Base-by-base conservation (phyloP, 2,888 invertebrate genomes). In the Tridacna gigas region DNA sequence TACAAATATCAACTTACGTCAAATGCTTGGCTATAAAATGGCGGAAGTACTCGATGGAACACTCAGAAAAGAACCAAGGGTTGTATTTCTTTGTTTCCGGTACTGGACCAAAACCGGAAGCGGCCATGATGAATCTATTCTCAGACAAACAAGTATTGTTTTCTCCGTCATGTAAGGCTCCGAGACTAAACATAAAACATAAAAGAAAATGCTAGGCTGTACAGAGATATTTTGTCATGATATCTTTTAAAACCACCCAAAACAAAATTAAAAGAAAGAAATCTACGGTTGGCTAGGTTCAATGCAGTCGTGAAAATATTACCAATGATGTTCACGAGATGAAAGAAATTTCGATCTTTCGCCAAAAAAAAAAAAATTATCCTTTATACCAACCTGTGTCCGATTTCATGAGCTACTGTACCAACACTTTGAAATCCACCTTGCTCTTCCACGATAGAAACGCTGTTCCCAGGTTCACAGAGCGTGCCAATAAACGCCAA, bases 121-220 rank as follows among this genome's bases (percentile, higher is more conserved):
- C 88, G 0, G 91, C 89, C 92, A 92, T 92, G 51, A 91, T 89
- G 84, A 83, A 92, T 12, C 90, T 81, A 45, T 91, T 88, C 5
- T 83, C 69, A 0, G 91, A 89, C 0, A 65, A 78, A 60, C 92
- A 92, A 3, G 79, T 69, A 74, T 92, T 92, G 48, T 88, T 82
- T 26, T 91, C 86, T 2, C 92, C 92, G 74, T 92, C 92, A 60
- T 92, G 92, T 51, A 84, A 22, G 0, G 92, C 90, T 0, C 92
- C 92, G 18, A 92, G 83, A 81, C 92, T 92, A 37, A 37, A 37
- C 7, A 37, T 37, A 37, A 37, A 37, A 37, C 7, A 37, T 37
- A 37, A 37, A 2, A 37, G 37, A 37, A 37, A 37, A 37, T 37
- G 37, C 2, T 37, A 37, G 37, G 37, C 37, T 37, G 37, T 37